A percentile compares a stretch with the other conserved stretches of the same genome.
phyloP scores from a whole-genome alignment of 1,140 invertebrate genomes.

The Lepeophtheirus salmonis region DNA sequence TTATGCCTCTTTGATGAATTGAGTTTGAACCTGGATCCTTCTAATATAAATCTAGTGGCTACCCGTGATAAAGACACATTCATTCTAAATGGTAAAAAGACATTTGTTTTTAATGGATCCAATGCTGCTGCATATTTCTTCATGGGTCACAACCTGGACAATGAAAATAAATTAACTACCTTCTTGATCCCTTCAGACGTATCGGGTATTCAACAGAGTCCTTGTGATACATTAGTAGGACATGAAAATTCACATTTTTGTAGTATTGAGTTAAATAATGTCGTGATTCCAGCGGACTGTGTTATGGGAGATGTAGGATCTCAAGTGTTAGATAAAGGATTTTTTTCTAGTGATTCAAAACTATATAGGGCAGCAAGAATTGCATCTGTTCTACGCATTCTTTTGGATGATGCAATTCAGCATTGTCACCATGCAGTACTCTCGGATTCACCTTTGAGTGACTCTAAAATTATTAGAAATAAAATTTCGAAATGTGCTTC shows the following conservation, averaged over 20 bases:
- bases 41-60: neutral
- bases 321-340: neutral
- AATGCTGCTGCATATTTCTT: neutral
- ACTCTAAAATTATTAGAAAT: neutral
- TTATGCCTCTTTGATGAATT: neutral
- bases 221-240: too few species aligned
- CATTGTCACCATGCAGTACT: neutral
- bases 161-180: neutral
- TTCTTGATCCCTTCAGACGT: neutral
- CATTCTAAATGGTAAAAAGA: neutral
- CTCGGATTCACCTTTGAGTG: neutral
- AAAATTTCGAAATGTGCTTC: neutral
- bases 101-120: neutral
- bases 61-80: neutral
- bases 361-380: neutral
- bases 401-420: neutral
- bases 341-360: neutral
- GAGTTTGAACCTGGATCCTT: neutral
- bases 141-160: too few species aligned
- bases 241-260: too few species aligned
- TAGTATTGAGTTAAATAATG: too few species aligned
- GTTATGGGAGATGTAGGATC: too few species aligned
- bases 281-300: too few species aligned
- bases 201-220: too few species aligned
- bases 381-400: neutral